Evolutionary conservation across 2,113 vertebrate genomes (phyloP).

Genomic region (Guaruba guarouba): DNA sequence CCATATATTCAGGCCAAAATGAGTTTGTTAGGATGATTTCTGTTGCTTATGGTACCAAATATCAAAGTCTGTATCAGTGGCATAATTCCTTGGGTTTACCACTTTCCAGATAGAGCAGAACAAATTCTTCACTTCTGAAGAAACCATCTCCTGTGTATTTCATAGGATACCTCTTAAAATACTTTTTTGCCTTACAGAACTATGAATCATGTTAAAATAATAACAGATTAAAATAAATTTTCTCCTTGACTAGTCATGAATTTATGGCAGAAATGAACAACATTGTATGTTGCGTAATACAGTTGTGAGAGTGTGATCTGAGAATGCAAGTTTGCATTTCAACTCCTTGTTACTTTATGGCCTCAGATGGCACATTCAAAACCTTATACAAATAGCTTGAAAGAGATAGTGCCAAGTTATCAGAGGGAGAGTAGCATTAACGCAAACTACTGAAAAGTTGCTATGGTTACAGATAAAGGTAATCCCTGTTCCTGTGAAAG

Average conservation of each 20-base stretch:
- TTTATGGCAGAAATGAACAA: conserved; percentile 6
- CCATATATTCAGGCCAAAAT: background rate
- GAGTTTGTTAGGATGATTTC: background rate
- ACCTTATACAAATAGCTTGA: conserved; percentile 19
- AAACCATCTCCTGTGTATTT: background rate
- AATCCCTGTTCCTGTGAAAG: conserved; percentile 47
- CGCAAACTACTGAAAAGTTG: conserved; percentile 55
- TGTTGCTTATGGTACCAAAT: background rate
- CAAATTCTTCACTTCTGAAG: background rate
- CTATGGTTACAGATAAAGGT: conserved; percentile 65
- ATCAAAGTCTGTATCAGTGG: background rate
- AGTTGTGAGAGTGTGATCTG: background rate
- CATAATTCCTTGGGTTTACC: background rate
- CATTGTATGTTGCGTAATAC: background rate
- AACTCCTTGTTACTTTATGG: background rate
- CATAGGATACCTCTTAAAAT: background rate
- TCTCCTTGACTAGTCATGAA: background rate
- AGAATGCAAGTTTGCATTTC: background rate
- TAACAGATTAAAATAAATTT: background rate
- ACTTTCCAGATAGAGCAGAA: background rate
- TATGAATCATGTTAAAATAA: conserved; percentile 31
- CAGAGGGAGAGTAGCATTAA: conserved; percentile 30
- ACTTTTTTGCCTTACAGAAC: background rate
- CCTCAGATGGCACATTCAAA: background rate
- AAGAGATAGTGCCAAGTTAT: conserved; percentile 46